phyloP scores from a whole-genome alignment of 2,113 vertebrate genomes.

The Phycodurus eques region DNA sequence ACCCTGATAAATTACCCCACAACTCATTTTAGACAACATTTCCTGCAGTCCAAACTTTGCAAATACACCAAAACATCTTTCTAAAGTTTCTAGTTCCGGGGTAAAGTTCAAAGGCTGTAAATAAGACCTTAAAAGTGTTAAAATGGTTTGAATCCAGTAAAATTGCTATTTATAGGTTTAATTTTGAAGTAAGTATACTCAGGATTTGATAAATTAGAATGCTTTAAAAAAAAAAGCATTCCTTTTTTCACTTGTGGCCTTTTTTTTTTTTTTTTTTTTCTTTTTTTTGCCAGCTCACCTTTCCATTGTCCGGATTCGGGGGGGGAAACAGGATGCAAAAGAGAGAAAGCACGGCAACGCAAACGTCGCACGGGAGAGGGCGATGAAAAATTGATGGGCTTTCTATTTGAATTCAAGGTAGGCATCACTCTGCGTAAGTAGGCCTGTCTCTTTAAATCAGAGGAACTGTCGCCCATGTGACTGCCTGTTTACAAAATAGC shows the following conservation, averaged over 20 bases:
- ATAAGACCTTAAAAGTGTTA: neutral
- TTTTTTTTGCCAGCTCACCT: conserved; percentile 41
- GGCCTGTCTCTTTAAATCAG: conserved; percentile 79
- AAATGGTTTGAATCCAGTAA: neutral
- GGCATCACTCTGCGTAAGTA: conserved; percentile 74
- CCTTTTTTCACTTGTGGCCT: neutral
- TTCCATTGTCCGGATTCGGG: conserved; percentile 61
- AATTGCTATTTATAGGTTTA: neutral
- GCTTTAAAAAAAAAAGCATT: neutral
- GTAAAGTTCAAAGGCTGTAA: neutral
- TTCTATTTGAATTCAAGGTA: conserved; percentile 78
- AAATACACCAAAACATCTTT: neutral
- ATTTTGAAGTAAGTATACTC: neutral
- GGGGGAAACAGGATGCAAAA: conserved; percentile 22
- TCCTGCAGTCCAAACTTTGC: too few species aligned
- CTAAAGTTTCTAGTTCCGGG: neutral
- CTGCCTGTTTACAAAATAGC: conserved; percentile 81
- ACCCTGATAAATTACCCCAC: too few species aligned
- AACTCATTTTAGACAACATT: too few species aligned
- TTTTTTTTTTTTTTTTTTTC: conserved; percentile 20
- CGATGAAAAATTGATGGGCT: conserved; percentile 75
- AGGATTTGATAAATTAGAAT: neutral
- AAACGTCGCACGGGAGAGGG: conserved; percentile 58
- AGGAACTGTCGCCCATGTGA: conserved; percentile 71
- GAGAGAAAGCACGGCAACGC: conserved; percentile 53